Evolutionary conservation across 35 echinoderm and acorn worm species (phyloP).

Genomic region (Ophiothrix spiculata): DNA sequence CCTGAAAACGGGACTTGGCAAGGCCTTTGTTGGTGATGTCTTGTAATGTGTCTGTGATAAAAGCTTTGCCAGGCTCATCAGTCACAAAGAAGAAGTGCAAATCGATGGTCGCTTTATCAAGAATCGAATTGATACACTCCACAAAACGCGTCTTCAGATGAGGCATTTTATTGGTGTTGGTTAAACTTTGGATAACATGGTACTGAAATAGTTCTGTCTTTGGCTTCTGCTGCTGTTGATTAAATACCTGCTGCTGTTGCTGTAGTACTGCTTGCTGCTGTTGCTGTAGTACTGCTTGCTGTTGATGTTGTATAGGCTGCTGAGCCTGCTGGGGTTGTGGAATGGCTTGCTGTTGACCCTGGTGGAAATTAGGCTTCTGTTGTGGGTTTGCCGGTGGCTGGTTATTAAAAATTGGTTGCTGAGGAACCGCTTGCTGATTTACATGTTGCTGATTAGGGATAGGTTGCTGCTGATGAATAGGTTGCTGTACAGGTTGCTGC

Average conservation of each 20-base stretch:
- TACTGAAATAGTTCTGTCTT: constrained; percentile 19
- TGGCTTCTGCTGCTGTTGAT: not conserved
- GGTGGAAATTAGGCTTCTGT: no score
- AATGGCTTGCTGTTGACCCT: no score
- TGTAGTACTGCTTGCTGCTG: constrained; percentile 3
- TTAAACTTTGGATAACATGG: constrained; percentile 74
- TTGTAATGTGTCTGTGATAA: constrained; percentile 60
- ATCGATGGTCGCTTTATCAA: constrained; percentile 66
- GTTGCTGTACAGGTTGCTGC: not conserved
- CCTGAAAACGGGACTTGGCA: constrained; percentile 82
- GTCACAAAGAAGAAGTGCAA: constrained; percentile 93
- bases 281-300: not conserved
- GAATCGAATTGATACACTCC: constrained; percentile 68
- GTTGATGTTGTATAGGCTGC: not conserved
- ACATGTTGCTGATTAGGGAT: not conserved
- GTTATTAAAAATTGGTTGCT: no score
- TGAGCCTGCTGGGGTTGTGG: not conserved
- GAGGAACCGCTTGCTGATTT: not conserved
- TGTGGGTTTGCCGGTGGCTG: no score
- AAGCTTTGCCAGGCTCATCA: constrained; percentile 67
- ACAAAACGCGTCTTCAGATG: constrained; percentile 80
- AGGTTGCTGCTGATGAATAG: not conserved
- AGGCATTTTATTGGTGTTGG: constrained; percentile 69
- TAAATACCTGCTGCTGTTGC: not conserved
- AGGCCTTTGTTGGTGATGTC: constrained; percentile 72